A percentile compares a stretch with the other conserved stretches of the same genome.
Conservation (phyloP, 92 coral and sea anemone species). For the Diadumene lineata region DNA sequence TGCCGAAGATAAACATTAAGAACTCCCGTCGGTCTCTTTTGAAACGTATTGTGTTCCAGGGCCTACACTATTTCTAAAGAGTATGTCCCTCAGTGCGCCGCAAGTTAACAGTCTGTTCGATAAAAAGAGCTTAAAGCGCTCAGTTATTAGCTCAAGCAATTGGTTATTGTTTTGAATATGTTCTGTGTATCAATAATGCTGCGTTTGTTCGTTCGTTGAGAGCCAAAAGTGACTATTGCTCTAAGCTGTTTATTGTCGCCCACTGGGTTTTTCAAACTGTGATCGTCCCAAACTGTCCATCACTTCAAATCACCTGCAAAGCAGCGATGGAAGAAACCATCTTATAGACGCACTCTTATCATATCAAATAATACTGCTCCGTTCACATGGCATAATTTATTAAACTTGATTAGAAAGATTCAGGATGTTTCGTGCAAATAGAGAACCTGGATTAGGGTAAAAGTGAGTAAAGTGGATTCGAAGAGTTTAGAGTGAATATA, state of each 20-base stretch:
- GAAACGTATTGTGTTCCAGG: constrained; percentile 71
- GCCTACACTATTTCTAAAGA: constrained; percentile 80
- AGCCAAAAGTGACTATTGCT: constrained; percentile 74
- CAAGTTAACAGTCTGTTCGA: neutral
- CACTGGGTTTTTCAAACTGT: constrained; percentile 89
- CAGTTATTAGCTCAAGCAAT: neutral
- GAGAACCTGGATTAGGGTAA: constrained; percentile 75
- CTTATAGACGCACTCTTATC: constrained; percentile 50
- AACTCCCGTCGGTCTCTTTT: constrained; percentile 76
- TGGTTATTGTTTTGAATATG: neutral
- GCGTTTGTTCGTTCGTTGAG: neutral
- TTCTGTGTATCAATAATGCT: neutral
- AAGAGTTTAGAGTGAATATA: constrained; percentile 89
- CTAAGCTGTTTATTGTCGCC: constrained; percentile 87
- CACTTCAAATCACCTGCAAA: constrained; percentile 89
- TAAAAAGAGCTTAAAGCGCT: neutral
- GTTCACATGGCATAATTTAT: constrained; percentile 47
- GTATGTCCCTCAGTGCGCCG: constrained; percentile 22
- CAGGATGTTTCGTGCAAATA: constrained; percentile 39
- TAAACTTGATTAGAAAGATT: constrained; percentile 27
- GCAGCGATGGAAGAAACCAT: constrained; percentile 59
- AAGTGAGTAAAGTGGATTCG: constrained; percentile 25
- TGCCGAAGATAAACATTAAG: constrained; percentile 65
- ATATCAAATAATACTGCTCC: constrained; percentile 43
- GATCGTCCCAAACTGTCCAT: constrained; percentile 87